Evolutionary conservation across 2,797 vertebrate genomes (phyloP).

Genomic region (Notolepis coatsorum): DNA sequence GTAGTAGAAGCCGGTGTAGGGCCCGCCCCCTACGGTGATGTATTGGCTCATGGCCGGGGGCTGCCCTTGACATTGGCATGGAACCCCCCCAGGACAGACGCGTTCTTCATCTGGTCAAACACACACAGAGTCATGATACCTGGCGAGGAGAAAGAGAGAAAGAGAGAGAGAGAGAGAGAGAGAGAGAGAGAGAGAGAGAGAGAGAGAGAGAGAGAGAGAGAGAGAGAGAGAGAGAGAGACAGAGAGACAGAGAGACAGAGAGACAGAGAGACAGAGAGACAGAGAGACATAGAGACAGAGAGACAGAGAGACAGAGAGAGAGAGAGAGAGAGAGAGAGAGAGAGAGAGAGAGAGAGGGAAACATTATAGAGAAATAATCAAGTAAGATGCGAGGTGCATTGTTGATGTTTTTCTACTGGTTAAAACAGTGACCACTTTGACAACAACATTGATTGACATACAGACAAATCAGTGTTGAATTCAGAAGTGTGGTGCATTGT

Average conservation of each 20-base stretch:
- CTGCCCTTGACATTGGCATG: constrained; percentile 95
- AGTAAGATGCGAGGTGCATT: no score
- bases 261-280: background rate
- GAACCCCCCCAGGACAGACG: constrained; percentile 94
- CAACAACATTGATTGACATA: no score
- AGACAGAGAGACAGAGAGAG: background rate
- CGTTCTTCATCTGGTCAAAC: constrained; percentile 99
- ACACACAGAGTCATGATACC: constrained; percentile 95
- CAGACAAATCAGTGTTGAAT: no score
- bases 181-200: background rate
- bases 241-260: background rate
- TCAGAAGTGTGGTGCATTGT: no score
- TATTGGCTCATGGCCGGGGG: constrained; percentile 98
- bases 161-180: constrained; percentile 7
- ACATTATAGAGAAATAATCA: no score
- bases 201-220: background rate
- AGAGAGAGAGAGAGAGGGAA: no score
- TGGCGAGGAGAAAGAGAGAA: constrained; percentile 51
- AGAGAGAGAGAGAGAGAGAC: background rate
- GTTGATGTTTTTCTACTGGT: no score
- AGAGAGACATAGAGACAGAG: background rate
- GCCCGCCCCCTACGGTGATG: constrained; percentile 93
- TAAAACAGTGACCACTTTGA: no score
- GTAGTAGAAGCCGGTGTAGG: constrained; percentile 96
- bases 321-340: no score